A percentile compares a stretch with the other conserved stretches of the same genome.
phyloP scores from a whole-genome alignment of 2,113 vertebrate genomes.

The Paralichthys olivaceus region DNA sequence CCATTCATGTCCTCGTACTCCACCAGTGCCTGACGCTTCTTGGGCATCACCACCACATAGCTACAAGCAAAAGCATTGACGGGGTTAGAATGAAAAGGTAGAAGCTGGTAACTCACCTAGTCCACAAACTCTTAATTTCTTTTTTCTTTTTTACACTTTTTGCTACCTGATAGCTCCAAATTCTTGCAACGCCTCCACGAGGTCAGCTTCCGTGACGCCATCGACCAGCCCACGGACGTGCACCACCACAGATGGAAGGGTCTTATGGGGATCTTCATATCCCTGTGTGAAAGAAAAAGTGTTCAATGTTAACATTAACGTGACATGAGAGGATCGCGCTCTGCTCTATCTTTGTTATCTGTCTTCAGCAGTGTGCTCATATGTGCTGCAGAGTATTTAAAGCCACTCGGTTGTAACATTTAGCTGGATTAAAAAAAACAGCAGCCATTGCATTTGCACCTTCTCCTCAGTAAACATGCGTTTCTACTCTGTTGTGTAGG shows the following conservation, averaged over 20 bases:
- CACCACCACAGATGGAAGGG: conserved; percentile 93
- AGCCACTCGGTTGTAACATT: not conserved
- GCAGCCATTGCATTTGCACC: too few relatives aligned
- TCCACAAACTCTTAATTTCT: too few relatives aligned
- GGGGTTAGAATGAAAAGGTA: not conserved
- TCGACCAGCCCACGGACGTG: conserved; percentile 94
- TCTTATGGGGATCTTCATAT: conserved; percentile 95
- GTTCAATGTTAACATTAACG: not conserved
- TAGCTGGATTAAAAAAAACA: too few relatives aligned
- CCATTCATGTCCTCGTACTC: conserved; percentile 96
- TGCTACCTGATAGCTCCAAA: conserved; percentile 94
- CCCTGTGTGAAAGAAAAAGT: conserved; percentile 74
- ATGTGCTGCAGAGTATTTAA: not conserved
- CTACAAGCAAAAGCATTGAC: conserved; percentile 62
- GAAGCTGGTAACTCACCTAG: too few relatives aligned
- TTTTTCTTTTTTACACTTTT: too few relatives aligned
- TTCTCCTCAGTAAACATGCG: too few relatives aligned
- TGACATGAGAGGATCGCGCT: too few relatives aligned
- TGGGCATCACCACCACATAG: conserved; percentile 98
- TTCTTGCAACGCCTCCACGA: conserved; percentile 94
- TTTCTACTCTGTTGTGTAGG: too few relatives aligned
- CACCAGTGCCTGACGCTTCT: conserved; percentile 94
- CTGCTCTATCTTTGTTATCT: too few relatives aligned
- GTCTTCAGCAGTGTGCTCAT: too few relatives aligned
- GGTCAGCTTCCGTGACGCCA: conserved; percentile 92